phyloP scores from a whole-genome alignment of 2,888 invertebrate genomes.

The Dioctria linearis region DNA sequence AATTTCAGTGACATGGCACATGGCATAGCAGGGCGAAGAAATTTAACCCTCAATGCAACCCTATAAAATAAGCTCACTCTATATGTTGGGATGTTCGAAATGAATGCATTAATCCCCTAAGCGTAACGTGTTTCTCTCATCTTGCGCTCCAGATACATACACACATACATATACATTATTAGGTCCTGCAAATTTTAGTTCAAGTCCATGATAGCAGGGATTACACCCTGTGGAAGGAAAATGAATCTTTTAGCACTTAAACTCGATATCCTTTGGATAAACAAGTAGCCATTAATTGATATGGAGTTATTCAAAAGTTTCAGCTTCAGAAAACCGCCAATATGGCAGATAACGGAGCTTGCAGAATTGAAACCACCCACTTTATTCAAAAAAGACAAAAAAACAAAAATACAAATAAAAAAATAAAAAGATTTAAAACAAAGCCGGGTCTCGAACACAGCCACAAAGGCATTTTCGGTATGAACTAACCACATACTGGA shows the following conservation, averaged over 20 bases:
- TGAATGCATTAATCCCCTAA: too few relatives aligned
- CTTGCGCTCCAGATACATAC: too few relatives aligned
- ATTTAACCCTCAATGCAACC: not conserved
- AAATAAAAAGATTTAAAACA: not conserved
- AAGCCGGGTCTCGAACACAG: not conserved
- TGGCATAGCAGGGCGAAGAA: too few relatives aligned
- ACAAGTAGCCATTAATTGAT: not conserved
- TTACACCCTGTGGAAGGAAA: too few relatives aligned
- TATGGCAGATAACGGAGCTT: not conserved
- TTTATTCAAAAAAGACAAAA: not conserved
- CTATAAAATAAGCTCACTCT: not conserved
- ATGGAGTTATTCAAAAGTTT: too few relatives aligned
- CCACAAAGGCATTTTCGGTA: slow-evolving; percentile 1
- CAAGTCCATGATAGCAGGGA: too few relatives aligned
- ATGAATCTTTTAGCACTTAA: not conserved
- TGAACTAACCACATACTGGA: slow-evolving; percentile 8
- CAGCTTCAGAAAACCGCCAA: too few relatives aligned
- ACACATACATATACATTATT: too few relatives aligned
- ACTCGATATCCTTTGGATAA: slow-evolving; percentile 8
- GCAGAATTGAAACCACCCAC: not conserved
- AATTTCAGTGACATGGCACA: not conserved
- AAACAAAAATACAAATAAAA: too few relatives aligned
- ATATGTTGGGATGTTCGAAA: too few relatives aligned
- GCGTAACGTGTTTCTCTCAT: too few relatives aligned
- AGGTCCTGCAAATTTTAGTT: too few relatives aligned